Conservation (phyloP, 2,113 vertebrate genomes). For the Platysteira castanea region DNA sequence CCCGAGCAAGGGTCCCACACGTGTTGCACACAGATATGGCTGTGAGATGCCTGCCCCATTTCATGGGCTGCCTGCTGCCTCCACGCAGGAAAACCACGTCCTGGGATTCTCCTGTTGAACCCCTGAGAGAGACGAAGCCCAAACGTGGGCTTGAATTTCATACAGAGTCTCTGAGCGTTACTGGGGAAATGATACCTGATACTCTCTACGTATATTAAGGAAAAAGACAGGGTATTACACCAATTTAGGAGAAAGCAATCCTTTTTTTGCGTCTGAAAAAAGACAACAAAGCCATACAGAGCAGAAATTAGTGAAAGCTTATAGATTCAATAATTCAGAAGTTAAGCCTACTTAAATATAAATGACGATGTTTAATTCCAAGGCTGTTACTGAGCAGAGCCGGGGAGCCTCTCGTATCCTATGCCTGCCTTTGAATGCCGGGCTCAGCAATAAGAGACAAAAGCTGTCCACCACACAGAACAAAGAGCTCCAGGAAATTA, state of each 20-base stretch:
- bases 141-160: slow-evolving; percentile 33
- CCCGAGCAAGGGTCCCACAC: neutral
- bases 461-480: slow-evolving; percentile 74
- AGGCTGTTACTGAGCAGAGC: slow-evolving; percentile 66
- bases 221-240: slow-evolving; percentile 10
- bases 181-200: slow-evolving; percentile 36
- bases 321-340: slow-evolving; percentile 67
- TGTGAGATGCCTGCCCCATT: fast-evolving
- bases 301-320: slow-evolving; percentile 57
- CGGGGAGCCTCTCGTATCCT: slow-evolving; percentile 49
- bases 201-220: slow-evolving; percentile 10
- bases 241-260: slow-evolving; percentile 35
- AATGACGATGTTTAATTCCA: slow-evolving; percentile 57
- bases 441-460: slow-evolving; percentile 73
- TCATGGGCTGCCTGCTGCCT: neutral
- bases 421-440: slow-evolving; percentile 43
- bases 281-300: neutral
- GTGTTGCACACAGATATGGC: fast-evolving
- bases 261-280: neutral
- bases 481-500: slow-evolving; percentile 74
- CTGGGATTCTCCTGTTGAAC: neutral
- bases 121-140: neutral
- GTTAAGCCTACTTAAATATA: slow-evolving; percentile 67
- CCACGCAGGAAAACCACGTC: neutral
- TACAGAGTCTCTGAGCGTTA: neutral